Base-by-base conservation (phyloP, 2,888 invertebrate genomes). In the Pseudeuparius sepicola region DNA sequence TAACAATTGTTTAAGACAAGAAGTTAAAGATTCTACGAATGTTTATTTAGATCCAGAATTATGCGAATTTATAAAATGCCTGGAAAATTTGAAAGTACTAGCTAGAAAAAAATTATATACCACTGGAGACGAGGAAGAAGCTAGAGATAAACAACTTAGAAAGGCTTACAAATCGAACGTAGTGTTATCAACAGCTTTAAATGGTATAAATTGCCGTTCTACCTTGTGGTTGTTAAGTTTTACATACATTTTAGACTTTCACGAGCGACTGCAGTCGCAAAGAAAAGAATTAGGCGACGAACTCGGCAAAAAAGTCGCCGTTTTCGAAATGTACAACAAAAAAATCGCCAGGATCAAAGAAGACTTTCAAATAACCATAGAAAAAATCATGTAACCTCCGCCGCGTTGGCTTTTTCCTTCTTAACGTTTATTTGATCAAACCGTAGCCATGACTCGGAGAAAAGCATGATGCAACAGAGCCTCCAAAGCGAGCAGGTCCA, bases 401-500 rank as follows among this genome's bases (percentile, higher is more conserved):
- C n/a, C n/a, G n/a, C n/a, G n/a, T n/a, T n/a, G n/a, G n/a, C n/a
- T n/a, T n/a, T n/a, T n/a, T n/a, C n/a, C n/a, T n/a, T n/a, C n/a
- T n/a, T n/a, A n/a, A n/a, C n/a, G n/a, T n/a, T n/a, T n/a, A n/a
- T n/a, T n/a, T n/a, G n/a, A n/a, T n/a, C n/a, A n/a, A n/a, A n/a
- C n/a, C n/a, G n/a, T 31, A 47, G 48, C 3, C 34, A 42, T 15
- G 48, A 50, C n/a, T 51, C 52, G 2, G 54, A 54, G 28, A 45
- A 43, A 24, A 61, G 63, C 41, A 74, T 74, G 71, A 67, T 67
- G 45, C 50, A 67, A 14, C 65, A 66, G 2, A 60, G 63, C 2
- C 55, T 67, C 13, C 57, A 61, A 4, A 73, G 72, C 45, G 50
- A 61, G 12, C 58, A 63, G 4, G 65, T 63, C 33, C 61, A 61